These are phyloP conservation scores for Aphrophora alni DNA, from an alignment of 2,888 invertebrate genomes.

Conservation along the genomic window DNA sequence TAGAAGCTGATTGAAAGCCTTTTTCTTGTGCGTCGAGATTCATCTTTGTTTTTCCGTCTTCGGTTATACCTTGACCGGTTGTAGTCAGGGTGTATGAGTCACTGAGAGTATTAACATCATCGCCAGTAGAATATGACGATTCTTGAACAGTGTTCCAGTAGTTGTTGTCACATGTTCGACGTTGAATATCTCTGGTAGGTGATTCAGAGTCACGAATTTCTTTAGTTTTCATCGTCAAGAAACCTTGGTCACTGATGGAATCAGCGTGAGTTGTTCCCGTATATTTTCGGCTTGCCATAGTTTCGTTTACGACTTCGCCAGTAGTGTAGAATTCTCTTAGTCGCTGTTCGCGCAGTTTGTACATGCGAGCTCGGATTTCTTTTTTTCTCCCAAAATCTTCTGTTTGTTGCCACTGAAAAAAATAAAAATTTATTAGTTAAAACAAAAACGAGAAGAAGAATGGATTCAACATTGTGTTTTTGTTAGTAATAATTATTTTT, in stretches of 20 bases:
- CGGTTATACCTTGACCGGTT: constrained; percentile 37
- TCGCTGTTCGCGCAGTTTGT: constrained; percentile 80
- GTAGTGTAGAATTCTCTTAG: constrained; percentile 74
- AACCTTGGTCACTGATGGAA: constrained; percentile 76
- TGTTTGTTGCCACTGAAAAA: constrained; percentile 81
- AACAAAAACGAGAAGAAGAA: too few species aligned
- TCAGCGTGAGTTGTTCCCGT: constrained; percentile 64
- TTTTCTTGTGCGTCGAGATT: constrained; percentile 41
- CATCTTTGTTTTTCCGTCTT: constrained; percentile 39
- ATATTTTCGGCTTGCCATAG: constrained; percentile 45
- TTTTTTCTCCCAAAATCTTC: constrained; percentile 86
- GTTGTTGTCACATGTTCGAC: constrained; percentile 39
- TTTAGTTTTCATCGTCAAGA: constrained; percentile 78
- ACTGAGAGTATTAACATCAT: constrained; percentile 36
- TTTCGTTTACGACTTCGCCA: constrained; percentile 55
- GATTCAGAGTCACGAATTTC: constrained; percentile 80
- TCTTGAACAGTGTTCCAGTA: constrained; percentile 47
- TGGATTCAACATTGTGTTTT: too few species aligned
- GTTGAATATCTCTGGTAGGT: constrained; percentile 67
- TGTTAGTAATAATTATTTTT: too few species aligned
- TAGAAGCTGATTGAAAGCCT: constrained; percentile 27
- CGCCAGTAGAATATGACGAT: constrained; percentile 37
- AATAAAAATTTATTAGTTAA: too few species aligned
- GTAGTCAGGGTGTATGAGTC: constrained; percentile 36
- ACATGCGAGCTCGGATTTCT: constrained; percentile 86